Percentiles rank a stretch among this genome's conserved stretches.
Conservation (phyloP, 1,140 invertebrate genomes). For the Mycetomoellerius zeteki region DNA sequence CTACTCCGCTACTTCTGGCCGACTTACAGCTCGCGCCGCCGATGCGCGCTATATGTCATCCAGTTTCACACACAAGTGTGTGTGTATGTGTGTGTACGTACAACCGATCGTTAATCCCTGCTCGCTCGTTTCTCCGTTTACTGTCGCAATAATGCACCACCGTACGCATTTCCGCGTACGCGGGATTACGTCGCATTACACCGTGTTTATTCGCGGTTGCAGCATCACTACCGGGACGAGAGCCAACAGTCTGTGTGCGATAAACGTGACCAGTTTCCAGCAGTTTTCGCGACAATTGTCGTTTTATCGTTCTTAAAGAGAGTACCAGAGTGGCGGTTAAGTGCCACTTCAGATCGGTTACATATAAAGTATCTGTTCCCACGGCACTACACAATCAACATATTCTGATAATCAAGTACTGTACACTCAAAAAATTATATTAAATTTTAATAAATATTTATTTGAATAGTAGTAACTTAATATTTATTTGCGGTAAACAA, state of each 20-base stretch:
- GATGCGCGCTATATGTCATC: constrained; percentile 45
- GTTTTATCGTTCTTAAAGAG: background rate
- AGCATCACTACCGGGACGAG: background rate
- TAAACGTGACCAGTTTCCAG: constrained; percentile 12
- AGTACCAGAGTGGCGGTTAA: background rate
- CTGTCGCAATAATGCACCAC: constrained; percentile 49
- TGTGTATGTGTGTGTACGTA: background rate
- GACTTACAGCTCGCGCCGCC: constrained; percentile 44
- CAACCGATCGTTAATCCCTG: constrained; percentile 56
- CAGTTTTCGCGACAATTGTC: background rate
- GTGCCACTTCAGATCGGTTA: background rate
- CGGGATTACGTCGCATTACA: constrained; percentile 54
- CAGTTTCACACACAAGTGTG: background rate
- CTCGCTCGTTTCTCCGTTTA: constrained; percentile 39
- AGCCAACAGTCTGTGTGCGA: background rate
- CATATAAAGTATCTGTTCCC: background rate
- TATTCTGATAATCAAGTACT: background rate
- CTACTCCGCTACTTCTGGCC: constrained; percentile 54
- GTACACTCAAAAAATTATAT: background rate
- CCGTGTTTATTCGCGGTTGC: background rate
- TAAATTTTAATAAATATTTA: no score
- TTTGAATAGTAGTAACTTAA: no score
- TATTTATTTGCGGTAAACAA: no score
- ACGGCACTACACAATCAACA: background rate
- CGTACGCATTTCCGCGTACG: constrained; percentile 17